phyloP scores from a whole-genome alignment of 2,888 invertebrate genomes.

The Drosophila koepferae region DNA sequence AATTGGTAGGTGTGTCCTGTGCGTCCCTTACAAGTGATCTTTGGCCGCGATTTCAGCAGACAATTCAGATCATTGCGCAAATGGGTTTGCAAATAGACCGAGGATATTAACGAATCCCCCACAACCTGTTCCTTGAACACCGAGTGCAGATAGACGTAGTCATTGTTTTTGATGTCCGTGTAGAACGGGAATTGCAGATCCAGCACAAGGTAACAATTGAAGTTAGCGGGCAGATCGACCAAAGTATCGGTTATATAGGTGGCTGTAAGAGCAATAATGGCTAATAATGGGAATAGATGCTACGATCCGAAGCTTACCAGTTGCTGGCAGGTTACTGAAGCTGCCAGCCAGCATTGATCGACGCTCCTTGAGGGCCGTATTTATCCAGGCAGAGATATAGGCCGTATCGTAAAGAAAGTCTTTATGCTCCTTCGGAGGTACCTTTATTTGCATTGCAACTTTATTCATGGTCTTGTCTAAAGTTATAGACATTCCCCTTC shows the following conservation, averaged over 20 bases:
- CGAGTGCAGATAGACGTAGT: constrained; percentile 24
- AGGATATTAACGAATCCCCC: constrained; percentile 1
- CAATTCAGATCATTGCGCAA: constrained; percentile 18
- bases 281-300: neutral
- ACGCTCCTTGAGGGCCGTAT: constrained; percentile 4
- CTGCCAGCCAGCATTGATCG: constrained; percentile 26
- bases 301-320: constrained; percentile 10
- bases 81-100: constrained; percentile 23
- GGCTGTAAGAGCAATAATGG: constrained; percentile 5
- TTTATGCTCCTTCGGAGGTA: constrained; percentile 14
- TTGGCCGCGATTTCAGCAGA: constrained; percentile 5
- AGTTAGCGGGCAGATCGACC: constrained; percentile 24
- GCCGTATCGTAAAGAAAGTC: constrained; percentile 18
- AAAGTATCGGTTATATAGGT: constrained; percentile 13
- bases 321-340: constrained; percentile 21
- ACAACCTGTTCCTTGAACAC: neutral
- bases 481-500: neutral
- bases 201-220: constrained; percentile 33
- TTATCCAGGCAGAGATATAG: constrained; percentile 14
- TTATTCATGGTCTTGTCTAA: constrained; percentile 21
- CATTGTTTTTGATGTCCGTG: neutral
- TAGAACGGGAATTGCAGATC: constrained; percentile 18
- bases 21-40: neutral
- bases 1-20: constrained; percentile 20
- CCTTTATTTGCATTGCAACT: constrained; percentile 11